A percentile compares a stretch with the other conserved stretches of the same genome.
Evolutionary conservation across 2,797 vertebrate species (phyloP).

Genomic region (Mastacembelus armatus): DNA sequence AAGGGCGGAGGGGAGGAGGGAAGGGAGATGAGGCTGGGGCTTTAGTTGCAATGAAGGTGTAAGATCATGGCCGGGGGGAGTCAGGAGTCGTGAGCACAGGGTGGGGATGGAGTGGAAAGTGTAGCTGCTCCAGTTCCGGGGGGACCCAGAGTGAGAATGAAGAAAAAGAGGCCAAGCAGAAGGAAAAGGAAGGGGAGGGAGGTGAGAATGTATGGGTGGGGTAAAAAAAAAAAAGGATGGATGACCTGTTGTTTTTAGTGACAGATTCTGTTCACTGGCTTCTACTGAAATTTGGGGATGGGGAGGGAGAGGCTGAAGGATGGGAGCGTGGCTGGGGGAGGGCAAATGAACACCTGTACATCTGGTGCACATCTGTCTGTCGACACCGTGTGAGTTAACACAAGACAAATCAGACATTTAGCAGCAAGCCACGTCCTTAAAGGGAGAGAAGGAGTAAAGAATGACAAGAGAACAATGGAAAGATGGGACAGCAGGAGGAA

Average conservation of each 20-base stretch:
- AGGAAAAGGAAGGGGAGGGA: neutral
- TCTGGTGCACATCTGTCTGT: constrained; percentile 22
- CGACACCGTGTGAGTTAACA: constrained; percentile 30
- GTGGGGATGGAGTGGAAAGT: constrained; percentile 31
- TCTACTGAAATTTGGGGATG: neutral
- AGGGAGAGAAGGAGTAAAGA: neutral
- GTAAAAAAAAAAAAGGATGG: neutral
- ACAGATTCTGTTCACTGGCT: neutral
- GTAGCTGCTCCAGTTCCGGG: constrained; percentile 26
- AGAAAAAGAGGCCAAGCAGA: constrained; percentile 40
- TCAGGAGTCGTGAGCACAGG: constrained; percentile 20
- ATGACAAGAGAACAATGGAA: neutral
- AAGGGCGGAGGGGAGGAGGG: neutral
- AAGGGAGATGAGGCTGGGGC: neutral
- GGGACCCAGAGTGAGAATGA: constrained; percentile 47
- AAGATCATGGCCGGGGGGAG: constrained; percentile 40
- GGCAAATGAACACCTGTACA: constrained; percentile 31
- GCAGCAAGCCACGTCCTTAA: neutral
- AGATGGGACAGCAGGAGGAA: neutral
- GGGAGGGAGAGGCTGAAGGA: neutral
- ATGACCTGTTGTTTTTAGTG: neutral
- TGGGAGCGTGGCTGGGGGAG: constrained; percentile 7
- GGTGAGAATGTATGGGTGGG: neutral
- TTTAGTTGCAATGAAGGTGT: neutral
- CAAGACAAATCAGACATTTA: constrained; percentile 8